These are phyloP conservation scores for Phenganax marumi DNA, from an alignment of 92 coral and sea anemone species.

Conservation along the genomic window DNA sequence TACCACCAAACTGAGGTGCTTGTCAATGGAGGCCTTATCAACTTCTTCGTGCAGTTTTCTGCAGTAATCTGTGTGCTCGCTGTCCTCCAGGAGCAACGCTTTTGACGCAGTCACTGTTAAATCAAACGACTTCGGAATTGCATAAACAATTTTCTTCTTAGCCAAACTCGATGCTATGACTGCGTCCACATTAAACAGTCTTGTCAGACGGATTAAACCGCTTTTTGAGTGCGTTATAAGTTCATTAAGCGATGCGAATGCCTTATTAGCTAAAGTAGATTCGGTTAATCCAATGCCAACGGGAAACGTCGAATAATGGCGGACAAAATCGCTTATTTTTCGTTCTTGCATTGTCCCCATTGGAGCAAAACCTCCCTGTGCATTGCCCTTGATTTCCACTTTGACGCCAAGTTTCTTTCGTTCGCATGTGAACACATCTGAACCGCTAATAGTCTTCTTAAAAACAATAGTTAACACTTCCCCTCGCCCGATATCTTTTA, in stretches of 20 bases:
- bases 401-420: slow-evolving; percentile 19
- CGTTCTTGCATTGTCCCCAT: slow-evolving; percentile 30
- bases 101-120: slow-evolving; percentile 37
- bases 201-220: slow-evolving; percentile 32
- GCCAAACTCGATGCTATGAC: slow-evolving; percentile 34
- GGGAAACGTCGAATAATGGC: slow-evolving; percentile 43
- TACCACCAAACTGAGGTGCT: slow-evolving; percentile 5
- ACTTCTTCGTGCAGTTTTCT: slow-evolving; percentile 23
- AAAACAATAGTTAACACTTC: slow-evolving; percentile 33
- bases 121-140: neutral
- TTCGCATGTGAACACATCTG: slow-evolving; percentile 25
- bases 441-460: slow-evolving; percentile 16
- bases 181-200: neutral
- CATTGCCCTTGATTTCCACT: slow-evolving; percentile 16
- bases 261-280: slow-evolving; percentile 25
- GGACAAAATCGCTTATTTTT: slow-evolving; percentile 31
- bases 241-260: slow-evolving; percentile 18
- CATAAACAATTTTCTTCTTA: slow-evolving; percentile 16
- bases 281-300: slow-evolving; percentile 34
- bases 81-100: slow-evolving; percentile 6
- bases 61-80: slow-evolving; percentile 23
- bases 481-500: slow-evolving; percentile 2
- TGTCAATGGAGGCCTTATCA: neutral
- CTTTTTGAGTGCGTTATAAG: slow-evolving; percentile 22
- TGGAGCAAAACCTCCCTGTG: slow-evolving; percentile 36